Evolutionary conservation across 1,140 invertebrate genomes (phyloP).

Genomic region (Ephestia elutella): DNA sequence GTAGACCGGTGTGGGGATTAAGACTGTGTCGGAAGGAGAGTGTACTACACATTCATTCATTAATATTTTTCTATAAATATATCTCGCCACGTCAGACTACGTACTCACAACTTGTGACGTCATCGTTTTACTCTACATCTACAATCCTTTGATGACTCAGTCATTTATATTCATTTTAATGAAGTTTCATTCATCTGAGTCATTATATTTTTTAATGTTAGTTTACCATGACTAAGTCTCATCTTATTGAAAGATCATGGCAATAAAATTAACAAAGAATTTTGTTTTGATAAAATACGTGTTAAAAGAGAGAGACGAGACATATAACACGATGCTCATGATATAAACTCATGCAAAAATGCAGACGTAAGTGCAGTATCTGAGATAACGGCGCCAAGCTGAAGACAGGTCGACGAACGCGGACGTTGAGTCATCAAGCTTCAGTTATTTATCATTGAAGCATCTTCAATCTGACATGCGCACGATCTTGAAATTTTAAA

Average conservation of each 20-base stretch:
- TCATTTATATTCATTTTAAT: conserved; percentile 27
- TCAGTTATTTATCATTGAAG: neutral
- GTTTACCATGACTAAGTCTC: neutral
- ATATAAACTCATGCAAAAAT: conserved; percentile 23
- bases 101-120: conserved; percentile 42
- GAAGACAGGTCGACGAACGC: conserved; percentile 56
- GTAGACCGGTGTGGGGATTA: conserved; percentile 28
- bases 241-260: neutral
- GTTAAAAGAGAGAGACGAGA: neutral
- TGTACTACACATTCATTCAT: conserved; percentile 13
- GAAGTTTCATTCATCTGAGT: conserved; percentile 8
- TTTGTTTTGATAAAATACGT: no score
- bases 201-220: neutral
- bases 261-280: no score
- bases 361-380: conserved; percentile 39
- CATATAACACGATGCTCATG: conserved; percentile 1
- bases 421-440: conserved; percentile 46
- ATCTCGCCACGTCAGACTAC: neutral
- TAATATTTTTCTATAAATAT: conserved; percentile 3
- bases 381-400: conserved; percentile 37
- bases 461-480: conserved; percentile 32
- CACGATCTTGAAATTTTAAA: conserved; percentile 20
- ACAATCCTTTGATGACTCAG: conserved; percentile 43
- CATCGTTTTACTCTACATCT: conserved; percentile 24
- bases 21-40: conserved; percentile 14